Base-by-base conservation (phyloP, 2,888 invertebrate genomes). In the Tachina lurida region DNA sequence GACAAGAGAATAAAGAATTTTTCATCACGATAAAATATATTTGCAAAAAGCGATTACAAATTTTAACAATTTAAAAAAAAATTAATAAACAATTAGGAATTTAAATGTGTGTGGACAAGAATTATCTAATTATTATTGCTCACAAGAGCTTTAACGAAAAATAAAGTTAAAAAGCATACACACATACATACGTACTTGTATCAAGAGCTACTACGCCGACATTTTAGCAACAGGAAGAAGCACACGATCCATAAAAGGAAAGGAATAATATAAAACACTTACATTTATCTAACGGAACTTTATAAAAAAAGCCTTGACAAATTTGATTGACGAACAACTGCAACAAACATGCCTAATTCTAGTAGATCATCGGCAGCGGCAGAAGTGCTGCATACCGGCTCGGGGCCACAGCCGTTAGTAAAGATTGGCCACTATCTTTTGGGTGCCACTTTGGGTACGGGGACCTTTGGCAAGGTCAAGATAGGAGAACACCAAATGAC, bases 381-480 rank as follows among this genome's bases (percentile, higher is more conserved):
- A 63, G 91, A 90, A 58, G 89, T 89, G 71, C 90, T 89, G 31
- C 91, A 89, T 63, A 89, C 88, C 13, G 87, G 84, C 13, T 87
- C 86, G 19, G 91, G 90, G 94, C 96, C 89, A 86, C 96, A 96
- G 92, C 97, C 97, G 78, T 95, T 97, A 88, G 97, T 98, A 49
- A 98, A 98, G 94, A 99, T 93, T 91, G 99, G 99, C 0, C 99
- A 99, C 93, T 99, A 99, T 93, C 96, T 98, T 75, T 94, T 99
- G 70, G 99, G 99, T 1, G 93, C 93, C 49, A 95, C 95, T 0
- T 3, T 99, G 60, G 99, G 99, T 52, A 98, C 98, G 52, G 99
- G 99, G 43, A 99, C 99, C 7, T 99, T 99, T 94, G 99, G 99
- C 80, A 99, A 99, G 95, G 99, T 99, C 3, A 99, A 99, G 94